Evolutionary conservation across 2,797 vertebrate genomes (phyloP).

Genomic region (Muscicapa striata): DNA sequence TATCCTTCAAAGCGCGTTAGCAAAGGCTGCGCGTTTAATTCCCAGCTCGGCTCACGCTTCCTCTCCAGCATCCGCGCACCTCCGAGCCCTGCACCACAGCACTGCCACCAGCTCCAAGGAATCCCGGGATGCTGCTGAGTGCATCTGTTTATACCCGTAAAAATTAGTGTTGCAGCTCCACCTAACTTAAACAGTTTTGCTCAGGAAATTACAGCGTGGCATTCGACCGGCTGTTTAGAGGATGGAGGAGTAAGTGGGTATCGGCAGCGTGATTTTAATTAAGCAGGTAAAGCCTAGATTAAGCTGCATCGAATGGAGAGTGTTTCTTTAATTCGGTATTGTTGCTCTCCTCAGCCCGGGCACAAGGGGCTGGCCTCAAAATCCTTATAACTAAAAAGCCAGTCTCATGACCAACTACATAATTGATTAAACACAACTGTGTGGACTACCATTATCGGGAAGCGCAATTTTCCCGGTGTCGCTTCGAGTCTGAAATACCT

Average conservation of each 20-base stretch:
- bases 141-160: constrained; percentile 55
- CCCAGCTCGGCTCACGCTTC: not conserved
- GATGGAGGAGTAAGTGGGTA: constrained; percentile 33
- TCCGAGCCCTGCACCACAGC: not conserved
- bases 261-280: constrained; percentile 71
- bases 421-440: constrained; percentile 82
- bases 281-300: constrained; percentile 72
- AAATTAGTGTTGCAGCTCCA: constrained; percentile 74
- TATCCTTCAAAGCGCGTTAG: constrained; percentile 31
- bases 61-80: not conserved
- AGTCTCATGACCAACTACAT: constrained; percentile 78
- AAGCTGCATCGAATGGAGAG: constrained; percentile 66
- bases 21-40: not conserved
- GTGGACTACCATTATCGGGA: constrained; percentile 75
- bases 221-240: constrained; percentile 59
- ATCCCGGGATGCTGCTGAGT: not conserved
- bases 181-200: constrained; percentile 67
- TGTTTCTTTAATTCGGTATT: constrained; percentile 69
- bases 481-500: constrained; percentile 79
- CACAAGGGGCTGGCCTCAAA: constrained; percentile 52
- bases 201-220: constrained; percentile 64
- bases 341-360: constrained; percentile 52
- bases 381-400: constrained; percentile 74
- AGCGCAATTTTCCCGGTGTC: constrained; percentile 76
- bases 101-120: constrained; percentile 17